These are phyloP conservation scores for Delphinus delphis DNA, from an alignment of 2,113 vertebrate genomes.

Conservation along the genomic window DNA sequence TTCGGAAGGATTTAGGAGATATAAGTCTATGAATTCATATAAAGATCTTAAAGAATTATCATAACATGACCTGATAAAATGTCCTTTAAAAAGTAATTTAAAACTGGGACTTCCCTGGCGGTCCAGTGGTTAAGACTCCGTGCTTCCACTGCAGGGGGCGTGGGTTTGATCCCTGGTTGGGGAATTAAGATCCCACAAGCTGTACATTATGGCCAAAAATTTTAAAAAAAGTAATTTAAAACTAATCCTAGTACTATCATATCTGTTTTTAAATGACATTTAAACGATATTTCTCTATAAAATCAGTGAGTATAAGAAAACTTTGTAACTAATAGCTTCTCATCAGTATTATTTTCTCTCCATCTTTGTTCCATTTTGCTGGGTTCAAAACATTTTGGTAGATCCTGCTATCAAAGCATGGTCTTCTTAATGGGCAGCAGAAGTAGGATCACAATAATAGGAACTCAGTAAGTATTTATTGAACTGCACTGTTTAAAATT, in stretches of 20 bases:
- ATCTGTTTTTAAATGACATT: background rate
- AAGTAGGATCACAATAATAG: background rate
- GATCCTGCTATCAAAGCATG: background rate
- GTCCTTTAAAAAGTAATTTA: slow-evolving; percentile 20
- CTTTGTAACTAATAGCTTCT: background rate
- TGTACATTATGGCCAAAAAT: too few species aligned
- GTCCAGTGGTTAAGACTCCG: too few species aligned
- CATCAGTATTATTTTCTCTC: background rate
- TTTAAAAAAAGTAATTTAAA: background rate
- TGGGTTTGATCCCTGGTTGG: too few species aligned
- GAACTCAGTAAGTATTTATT: background rate
- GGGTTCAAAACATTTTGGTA: slow-evolving; percentile 26
- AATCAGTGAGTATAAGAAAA: background rate
- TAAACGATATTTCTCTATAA: background rate
- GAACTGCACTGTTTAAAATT: background rate
- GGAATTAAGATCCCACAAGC: too few species aligned
- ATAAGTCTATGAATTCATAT: background rate
- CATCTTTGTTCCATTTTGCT: background rate
- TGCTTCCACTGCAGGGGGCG: too few species aligned
- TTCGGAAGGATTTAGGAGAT: background rate
- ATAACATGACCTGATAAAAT: background rate
- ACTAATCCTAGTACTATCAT: background rate
- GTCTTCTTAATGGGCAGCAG: background rate
- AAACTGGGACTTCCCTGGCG: background rate
- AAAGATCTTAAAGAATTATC: slow-evolving; percentile 48